Base-by-base conservation (phyloP, 2,888 invertebrate species). In the Syrphus vitripennis region DNA sequence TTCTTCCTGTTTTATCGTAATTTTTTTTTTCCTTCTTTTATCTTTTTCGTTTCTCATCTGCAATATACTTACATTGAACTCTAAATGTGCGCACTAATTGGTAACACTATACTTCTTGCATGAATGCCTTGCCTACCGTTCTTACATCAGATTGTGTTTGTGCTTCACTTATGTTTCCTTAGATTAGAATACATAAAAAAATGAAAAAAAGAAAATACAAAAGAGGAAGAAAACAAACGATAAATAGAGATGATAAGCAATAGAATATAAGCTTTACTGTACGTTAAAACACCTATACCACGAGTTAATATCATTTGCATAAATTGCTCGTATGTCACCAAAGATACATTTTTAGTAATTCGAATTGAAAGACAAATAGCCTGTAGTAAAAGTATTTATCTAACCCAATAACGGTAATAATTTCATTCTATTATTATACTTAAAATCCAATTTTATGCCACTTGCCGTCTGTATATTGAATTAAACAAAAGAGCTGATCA, bases 71-170 rank as follows among this genome's bases (percentile, higher is more conserved):
- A 34, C 83, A 79, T 83, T 83, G 83, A 83, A 83, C 83, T 83
- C 83, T 69, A 75, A 79, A 79, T 79, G 63, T 75, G 79, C 69
- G 79, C 83, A 83, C 83, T 83, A 83, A 83, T 83, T 83, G 83
- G 83, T 83, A 83, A 83, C 65, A 80, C 80, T 75, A 80, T 53
- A 75, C 75, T 57, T 70, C 75, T 79, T 80, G 80, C 80, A 71
- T 83, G 83, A 75, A 83, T 75, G 80, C 83, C 45, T 72, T 57
- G 57, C 83, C 70, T 75, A 79, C 83, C 57, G 80, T 83, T 83
- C 83, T 83, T 83, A 83, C 83, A 75, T 83, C 83, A 83, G 42
- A 61, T 26, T 70, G 21, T 50, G 31, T 45, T 59, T 80, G 59
- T 69, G 61, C 21, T 55, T 55, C 61, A 37, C 78, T 78, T 65